These are phyloP conservation scores for Zingel zingel DNA, from an alignment of 2,113 vertebrate genomes.

Conservation along the genomic window DNA sequence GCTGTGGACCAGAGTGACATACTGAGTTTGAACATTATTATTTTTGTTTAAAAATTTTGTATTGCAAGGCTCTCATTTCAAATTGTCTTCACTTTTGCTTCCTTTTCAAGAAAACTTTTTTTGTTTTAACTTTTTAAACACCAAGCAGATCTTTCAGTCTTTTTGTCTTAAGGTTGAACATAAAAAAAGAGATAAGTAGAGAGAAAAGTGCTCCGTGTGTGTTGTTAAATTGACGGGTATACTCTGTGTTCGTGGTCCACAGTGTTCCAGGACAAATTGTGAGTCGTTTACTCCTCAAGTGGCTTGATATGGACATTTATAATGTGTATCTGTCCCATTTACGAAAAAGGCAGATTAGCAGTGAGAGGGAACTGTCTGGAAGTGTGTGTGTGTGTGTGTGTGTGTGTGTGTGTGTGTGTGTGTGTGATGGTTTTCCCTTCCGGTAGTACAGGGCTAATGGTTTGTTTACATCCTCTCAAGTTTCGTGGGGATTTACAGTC, in stretches of 20 bases:
- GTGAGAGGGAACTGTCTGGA: neutral
- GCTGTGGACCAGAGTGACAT: no score
- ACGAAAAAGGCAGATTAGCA: neutral
- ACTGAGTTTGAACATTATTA: no score
- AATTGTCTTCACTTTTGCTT: neutral
- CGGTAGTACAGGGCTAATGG: constrained; percentile 45
- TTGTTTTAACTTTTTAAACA: neutral
- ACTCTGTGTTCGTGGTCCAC: neutral
- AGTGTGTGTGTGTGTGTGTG: neutral
- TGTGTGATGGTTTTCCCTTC: constrained; percentile 12
- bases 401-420: constrained; percentile 3
- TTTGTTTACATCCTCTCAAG: constrained; percentile 72
- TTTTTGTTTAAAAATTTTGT: neutral
- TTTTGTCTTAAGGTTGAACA: neutral
- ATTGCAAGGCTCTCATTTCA: neutral
- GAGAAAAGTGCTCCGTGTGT: neutral
- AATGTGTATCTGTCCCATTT: constrained; percentile 19
- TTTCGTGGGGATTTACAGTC: constrained; percentile 73
- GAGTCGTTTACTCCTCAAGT: constrained; percentile 10
- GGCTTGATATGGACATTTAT: neutral
- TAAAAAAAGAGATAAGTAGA: no score
- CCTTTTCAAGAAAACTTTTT: neutral
- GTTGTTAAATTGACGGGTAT: neutral
- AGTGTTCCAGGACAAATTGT: constrained; percentile 24
- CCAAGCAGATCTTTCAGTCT: neutral